Evolutionary conservation across 2,888 invertebrate species (phyloP).

Genomic region (Synanthedon myopaeformis): DNA sequence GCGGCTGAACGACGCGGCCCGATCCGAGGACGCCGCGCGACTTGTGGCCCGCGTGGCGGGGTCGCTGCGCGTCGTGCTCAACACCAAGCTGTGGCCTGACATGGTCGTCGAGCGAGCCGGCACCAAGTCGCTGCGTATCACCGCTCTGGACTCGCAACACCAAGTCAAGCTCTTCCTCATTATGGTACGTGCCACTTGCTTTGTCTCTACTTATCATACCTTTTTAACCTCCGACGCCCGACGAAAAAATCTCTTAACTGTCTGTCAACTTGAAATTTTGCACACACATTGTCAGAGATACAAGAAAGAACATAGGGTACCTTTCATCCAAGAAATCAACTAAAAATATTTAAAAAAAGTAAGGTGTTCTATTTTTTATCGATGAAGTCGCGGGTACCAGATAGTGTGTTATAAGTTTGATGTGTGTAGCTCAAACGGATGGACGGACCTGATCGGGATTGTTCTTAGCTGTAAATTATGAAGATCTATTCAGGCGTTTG

Average conservation of each 20-base stretch:
- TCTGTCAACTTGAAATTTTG: no score
- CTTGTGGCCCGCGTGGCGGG: conserved; percentile 91
- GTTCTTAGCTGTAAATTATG: no score
- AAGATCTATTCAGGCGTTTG: no score
- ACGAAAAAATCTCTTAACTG: no score
- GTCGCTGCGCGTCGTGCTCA: conserved; percentile 88
- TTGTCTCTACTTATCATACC: not conserved
- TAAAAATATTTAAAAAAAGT: no score
- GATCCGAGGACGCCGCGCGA: conserved; percentile 70
- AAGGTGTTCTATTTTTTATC: no score
- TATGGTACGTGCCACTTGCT: conserved; percentile 67
- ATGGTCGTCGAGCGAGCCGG: conserved; percentile 93
- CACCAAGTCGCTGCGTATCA: conserved; percentile 87
- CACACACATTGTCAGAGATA: no score
- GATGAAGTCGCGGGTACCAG: no score
- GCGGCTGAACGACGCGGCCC: conserved; percentile 83
- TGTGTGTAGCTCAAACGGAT: not conserved
- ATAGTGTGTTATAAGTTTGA: not conserved
- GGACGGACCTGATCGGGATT: not conserved
- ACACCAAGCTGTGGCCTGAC: conserved; percentile 93
- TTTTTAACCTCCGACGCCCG: not conserved
- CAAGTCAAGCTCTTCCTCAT: conserved; percentile 89
- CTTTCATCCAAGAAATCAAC: no score
- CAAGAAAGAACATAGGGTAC: no score
- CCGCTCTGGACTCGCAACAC: conserved; percentile 85